Base-by-base conservation (phyloP, 2,888 invertebrate species). In the Melanostoma mellinum region DNA sequence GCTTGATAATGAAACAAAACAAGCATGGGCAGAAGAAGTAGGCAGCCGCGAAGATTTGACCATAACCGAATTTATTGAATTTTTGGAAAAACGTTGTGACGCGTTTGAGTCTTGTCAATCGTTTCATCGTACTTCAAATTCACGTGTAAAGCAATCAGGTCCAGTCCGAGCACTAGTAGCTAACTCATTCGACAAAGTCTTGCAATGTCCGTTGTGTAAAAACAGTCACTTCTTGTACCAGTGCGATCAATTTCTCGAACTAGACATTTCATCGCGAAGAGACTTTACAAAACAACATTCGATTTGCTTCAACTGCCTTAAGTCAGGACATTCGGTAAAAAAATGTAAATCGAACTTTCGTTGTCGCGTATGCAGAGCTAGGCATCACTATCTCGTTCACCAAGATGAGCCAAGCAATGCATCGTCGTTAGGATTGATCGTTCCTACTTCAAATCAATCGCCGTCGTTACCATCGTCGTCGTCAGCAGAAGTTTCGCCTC, bases 221-320 rank as follows among this genome's bases (percentile, higher is more conserved):
- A 40, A 10, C 30, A 38, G 40, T 42, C 42, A 58, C 20, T 10
- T 8, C 10, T 40, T 56, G 30, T 5, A 9, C 10, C 56, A 56
- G 38, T 38, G 20, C 8, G 6, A 10, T n/a, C 2, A 48, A 8
- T 48, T 63, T 36, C 10, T 63, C 5, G 48, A 6, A 20, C 10
- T 63, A 36, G 61, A 63, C 48, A 35, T 48, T 63, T 3, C 33
- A 6, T 10, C 48, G 33, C 38, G 48, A 6, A 33, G 48, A 48
- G 8, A 35, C 10, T 63, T 48, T 48, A 36, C 36, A 6, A 63
- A 63, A 50, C 33, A 3, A 8, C 6, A 63, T 4, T 46, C 35
- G 36, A 9, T 50, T 20, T 63, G 48, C 10, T 48, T 63, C 6
- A 63, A 63, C 35, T 63, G 63, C 48, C 63, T 63, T 20, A 33